Evolutionary conservation across 2,797 vertebrate species (phyloP).

Genomic region (Poeciliopsis turneri): DNA sequence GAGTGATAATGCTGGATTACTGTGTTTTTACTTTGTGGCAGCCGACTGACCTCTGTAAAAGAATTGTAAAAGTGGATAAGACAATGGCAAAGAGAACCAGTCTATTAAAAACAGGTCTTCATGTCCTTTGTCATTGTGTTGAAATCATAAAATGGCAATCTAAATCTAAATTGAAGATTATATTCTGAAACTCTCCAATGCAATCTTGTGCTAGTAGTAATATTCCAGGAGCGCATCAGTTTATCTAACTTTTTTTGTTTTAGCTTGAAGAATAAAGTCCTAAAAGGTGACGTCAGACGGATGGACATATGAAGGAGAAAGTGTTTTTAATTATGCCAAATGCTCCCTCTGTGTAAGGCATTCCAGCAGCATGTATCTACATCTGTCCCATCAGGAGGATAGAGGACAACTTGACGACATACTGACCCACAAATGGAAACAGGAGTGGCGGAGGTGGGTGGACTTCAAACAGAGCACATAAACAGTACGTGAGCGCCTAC

Average conservation of each 20-base stretch:
- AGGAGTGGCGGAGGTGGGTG: conserved; percentile 23
- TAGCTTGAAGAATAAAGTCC: conserved; percentile 40
- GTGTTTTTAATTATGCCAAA: conserved; percentile 60
- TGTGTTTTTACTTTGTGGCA: conserved; percentile 34
- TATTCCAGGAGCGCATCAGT: conserved; percentile 43
- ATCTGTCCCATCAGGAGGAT: conserved; percentile 26
- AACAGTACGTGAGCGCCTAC: conserved; percentile 46
- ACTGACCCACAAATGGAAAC: conserved; percentile 63
- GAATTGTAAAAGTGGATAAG: conserved; percentile 44
- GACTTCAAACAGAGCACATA: conserved; percentile 66
- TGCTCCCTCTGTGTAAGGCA: conserved; percentile 26
- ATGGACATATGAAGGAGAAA: conserved; percentile 50
- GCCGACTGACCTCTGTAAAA: conserved; percentile 29
- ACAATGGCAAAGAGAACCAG: conserved; percentile 38
- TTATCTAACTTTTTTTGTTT: conserved; percentile 34
- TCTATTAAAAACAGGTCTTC: conserved; percentile 20
- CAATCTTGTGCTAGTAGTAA: conserved; percentile 37
- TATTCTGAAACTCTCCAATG: not conserved
- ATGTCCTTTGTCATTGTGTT: not conserved
- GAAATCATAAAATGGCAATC: not conserved
- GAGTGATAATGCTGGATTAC: conserved; percentile 64
- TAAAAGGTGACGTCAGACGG: conserved; percentile 15
- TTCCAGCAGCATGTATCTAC: conserved; percentile 44
- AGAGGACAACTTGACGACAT: conserved; percentile 61
- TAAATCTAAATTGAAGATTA: conserved; percentile 23